These are phyloP conservation scores for Hyla sarda DNA, from an alignment of 2,113 vertebrate genomes.

Conservation along the genomic window DNA sequence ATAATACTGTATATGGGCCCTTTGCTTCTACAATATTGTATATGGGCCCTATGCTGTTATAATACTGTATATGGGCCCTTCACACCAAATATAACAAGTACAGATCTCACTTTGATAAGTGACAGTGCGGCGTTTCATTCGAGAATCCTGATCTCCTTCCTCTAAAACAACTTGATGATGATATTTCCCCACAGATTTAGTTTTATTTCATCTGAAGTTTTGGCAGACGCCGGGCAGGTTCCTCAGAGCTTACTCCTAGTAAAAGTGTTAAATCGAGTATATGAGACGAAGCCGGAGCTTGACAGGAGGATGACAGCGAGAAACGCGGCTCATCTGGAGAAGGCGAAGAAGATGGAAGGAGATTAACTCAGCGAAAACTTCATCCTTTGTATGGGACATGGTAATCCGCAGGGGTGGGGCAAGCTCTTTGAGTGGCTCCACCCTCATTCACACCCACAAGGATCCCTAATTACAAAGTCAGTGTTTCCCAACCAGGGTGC, in stretches of 20 bases:
- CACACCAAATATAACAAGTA: too few relatives aligned
- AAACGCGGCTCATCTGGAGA: background rate
- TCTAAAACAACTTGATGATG: slow-evolving; percentile 63
- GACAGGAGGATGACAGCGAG: slow-evolving; percentile 64
- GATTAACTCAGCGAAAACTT: background rate
- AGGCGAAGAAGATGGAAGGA: background rate
- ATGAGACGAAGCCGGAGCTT: slow-evolving; percentile 65
- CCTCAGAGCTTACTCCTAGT: slow-evolving; percentile 66
- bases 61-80: too few relatives aligned
- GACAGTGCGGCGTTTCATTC: slow-evolving; percentile 59
- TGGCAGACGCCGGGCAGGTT: slow-evolving; percentile 67
- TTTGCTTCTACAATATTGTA: too few relatives aligned
- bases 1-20: too few relatives aligned
- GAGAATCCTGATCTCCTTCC: slow-evolving; percentile 57
- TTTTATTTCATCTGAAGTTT: slow-evolving; percentile 71
- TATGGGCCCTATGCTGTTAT: too few relatives aligned
- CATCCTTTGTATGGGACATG: background rate
- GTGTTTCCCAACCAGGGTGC: too few relatives aligned
- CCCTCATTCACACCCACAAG: background rate
- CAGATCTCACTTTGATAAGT: too few relatives aligned
- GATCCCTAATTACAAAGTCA: too few relatives aligned
- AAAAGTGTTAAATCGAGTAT: slow-evolving; percentile 68
- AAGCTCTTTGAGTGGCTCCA: background rate
- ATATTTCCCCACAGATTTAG: slow-evolving; percentile 62
- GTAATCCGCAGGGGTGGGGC: background rate